Evolutionary conservation across 2,888 invertebrate genomes (phyloP).

Genomic region (Glyphotaelius pellucidus): DNA sequence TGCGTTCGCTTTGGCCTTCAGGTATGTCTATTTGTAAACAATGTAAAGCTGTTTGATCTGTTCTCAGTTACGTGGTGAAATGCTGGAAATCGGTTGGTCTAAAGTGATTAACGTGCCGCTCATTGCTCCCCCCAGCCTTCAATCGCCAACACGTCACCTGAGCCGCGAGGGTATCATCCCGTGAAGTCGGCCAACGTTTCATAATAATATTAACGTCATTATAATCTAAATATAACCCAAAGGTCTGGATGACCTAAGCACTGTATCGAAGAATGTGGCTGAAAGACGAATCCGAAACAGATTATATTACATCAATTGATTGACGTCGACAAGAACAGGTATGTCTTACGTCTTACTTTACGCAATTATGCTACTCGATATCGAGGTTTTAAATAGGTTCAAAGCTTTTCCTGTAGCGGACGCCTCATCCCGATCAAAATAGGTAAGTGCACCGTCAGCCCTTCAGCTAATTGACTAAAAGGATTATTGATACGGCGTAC

Average conservation of each 20-base stretch:
- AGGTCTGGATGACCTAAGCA: background rate
- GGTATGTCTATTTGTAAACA: background rate
- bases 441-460: background rate
- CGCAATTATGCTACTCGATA: background rate
- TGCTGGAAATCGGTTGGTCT: background rate
- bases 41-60: background rate
- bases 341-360: background rate
- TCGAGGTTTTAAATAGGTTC: background rate
- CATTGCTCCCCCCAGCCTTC: background rate
- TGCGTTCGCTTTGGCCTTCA: background rate
- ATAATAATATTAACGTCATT: background rate
- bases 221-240: background rate
- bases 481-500: background rate
- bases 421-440: background rate
- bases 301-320: background rate
- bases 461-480: constrained; percentile 31
- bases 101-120: background rate
- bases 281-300: background rate
- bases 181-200: background rate
- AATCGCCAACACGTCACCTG: background rate
- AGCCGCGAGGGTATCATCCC: background rate
- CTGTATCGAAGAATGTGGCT: constrained; percentile 7
- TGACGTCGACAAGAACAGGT: background rate
- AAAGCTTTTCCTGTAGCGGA: background rate
- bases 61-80: background rate